A percentile compares a stretch with the other conserved stretches of the same genome.
Evolutionary conservation across 2,888 invertebrate species (phyloP).

Genomic region (Apeira syringaria): DNA sequence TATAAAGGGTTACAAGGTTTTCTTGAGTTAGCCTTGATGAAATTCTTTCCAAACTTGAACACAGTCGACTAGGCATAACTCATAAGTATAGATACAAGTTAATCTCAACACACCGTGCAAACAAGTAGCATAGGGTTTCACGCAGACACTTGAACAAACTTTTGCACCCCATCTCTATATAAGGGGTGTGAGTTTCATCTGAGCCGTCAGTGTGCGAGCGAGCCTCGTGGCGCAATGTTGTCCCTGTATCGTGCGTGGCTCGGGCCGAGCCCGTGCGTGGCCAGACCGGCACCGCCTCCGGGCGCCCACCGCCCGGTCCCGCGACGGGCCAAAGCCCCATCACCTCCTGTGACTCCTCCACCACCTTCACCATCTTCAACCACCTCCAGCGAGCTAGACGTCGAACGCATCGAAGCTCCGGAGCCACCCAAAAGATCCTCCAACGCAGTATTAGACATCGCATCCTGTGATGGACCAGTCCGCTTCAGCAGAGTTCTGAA

Average conservation of each 20-base stretch:
- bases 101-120: not conserved
- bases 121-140: constrained; percentile 1
- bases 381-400: constrained; percentile 73
- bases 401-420: constrained; percentile 63
- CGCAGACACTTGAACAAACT: constrained; percentile 16
- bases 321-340: constrained; percentile 59
- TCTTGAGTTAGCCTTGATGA: no score
- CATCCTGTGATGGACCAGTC: constrained; percentile 96
- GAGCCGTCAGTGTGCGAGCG: constrained; percentile 45
- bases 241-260: constrained; percentile 81
- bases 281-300: constrained; percentile 72
- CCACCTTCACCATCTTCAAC: constrained; percentile 68
- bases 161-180: constrained; percentile 39
- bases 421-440: constrained; percentile 47
- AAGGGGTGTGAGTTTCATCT: constrained; percentile 27
- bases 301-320: constrained; percentile 77
- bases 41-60: no score
- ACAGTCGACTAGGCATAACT: no score
- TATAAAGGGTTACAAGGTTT: no score
- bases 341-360: constrained; percentile 58
- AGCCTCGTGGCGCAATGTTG: constrained; percentile 60
- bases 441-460: constrained; percentile 90
- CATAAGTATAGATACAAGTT: no score
- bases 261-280: constrained; percentile 74
- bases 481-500: constrained; percentile 92